Conservation (phyloP, 2,797 vertebrate genomes). For the Chelmon rostratus region DNA sequence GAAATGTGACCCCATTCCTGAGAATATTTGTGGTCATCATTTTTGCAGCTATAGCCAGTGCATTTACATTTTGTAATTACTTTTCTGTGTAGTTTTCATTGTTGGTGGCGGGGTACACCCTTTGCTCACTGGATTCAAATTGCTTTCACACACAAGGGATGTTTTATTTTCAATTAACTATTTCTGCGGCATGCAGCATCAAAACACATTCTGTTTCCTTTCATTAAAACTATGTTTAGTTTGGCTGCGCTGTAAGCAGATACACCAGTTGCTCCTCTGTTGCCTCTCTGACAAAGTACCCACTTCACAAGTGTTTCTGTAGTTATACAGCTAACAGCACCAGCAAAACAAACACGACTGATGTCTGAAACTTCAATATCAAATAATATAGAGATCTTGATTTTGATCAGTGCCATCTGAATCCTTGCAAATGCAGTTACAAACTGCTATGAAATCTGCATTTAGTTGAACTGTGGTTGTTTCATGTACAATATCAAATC, state of each 20-base stretch:
- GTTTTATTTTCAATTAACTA: neutral
- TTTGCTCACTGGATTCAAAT: no score
- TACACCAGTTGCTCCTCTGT: neutral
- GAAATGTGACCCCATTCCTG: neutral
- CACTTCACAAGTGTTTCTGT: neutral
- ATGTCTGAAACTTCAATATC: neutral
- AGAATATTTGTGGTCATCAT: neutral
- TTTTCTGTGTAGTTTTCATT: neutral
- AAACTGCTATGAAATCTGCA: conserved; percentile 37
- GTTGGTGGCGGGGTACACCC: neutral
- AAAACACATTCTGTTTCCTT: neutral
- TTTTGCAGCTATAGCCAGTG: neutral
- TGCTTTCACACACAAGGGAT: neutral
- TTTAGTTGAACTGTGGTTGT: conserved; percentile 39
- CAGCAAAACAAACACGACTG: neutral
- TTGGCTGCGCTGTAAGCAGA: neutral
- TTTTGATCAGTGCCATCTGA: conserved; percentile 31
- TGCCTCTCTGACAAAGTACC: no score
- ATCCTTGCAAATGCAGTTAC: conserved; percentile 29
- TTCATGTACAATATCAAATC: conserved; percentile 64
- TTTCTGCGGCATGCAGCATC: neutral
- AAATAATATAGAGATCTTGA: conserved; percentile 13
- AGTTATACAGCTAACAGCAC: neutral
- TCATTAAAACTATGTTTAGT: neutral
- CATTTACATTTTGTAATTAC: neutral